Evolutionary conservation across 2,888 invertebrate species (phyloP).

Genomic region (Argynnis bischoffii): DNA sequence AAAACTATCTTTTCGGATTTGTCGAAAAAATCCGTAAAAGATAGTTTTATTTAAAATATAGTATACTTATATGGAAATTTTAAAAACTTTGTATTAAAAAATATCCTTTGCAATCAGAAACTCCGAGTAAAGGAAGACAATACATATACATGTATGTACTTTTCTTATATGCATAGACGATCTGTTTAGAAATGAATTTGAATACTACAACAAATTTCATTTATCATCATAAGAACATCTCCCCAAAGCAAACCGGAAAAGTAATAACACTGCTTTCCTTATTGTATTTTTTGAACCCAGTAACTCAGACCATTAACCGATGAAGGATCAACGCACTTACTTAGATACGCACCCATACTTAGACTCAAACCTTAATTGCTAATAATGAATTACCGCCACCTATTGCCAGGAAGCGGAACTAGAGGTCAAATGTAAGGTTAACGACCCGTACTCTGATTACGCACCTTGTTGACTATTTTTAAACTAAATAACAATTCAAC

Average conservation of each 20-base stretch:
- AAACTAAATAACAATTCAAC: slow-evolving; percentile 42
- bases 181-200: too few species aligned
- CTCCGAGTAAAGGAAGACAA: too few species aligned
- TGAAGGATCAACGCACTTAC: slow-evolving; percentile 62
- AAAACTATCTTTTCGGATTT: too few species aligned
- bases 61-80: too few species aligned
- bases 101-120: too few species aligned
- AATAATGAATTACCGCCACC: slow-evolving; percentile 52
- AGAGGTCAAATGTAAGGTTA: slow-evolving; percentile 45
- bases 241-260: slow-evolving; percentile 37
- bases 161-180: too few species aligned
- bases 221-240: slow-evolving; percentile 13
- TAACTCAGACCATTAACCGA: slow-evolving; percentile 57
- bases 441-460: slow-evolving; percentile 45
- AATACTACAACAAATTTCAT: not conserved
- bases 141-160: too few species aligned
- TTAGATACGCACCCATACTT: slow-evolving; percentile 40
- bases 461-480: slow-evolving; percentile 48
- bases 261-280: slow-evolving; percentile 49
- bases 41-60: too few species aligned
- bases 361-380: slow-evolving; percentile 51
- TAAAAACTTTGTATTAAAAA: too few species aligned
- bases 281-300: slow-evolving; percentile 46
- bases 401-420: slow-evolving; percentile 45
- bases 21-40: too few species aligned